Conservation (phyloP, 2,797 vertebrate species). For the Phataginus tricuspis region DNA sequence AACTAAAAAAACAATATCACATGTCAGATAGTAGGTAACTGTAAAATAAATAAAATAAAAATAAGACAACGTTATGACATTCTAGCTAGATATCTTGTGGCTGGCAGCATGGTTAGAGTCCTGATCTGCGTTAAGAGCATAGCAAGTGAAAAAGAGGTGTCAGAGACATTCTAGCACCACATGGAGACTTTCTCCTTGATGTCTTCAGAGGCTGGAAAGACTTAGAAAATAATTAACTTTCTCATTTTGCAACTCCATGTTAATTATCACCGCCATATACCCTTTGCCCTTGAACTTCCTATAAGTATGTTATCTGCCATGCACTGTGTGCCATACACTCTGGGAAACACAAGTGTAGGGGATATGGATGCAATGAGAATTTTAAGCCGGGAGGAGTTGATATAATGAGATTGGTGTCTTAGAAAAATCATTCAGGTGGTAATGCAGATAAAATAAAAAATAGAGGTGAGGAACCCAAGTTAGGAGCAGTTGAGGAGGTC, state of each 20-base stretch:
- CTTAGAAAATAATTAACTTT: neutral
- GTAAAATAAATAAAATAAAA: neutral
- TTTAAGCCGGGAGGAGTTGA: neutral
- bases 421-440: neutral
- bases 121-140: neutral
- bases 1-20: neutral
- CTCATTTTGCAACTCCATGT: neutral
- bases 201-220: neutral
- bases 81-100: neutral
- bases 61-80: neutral
- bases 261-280: neutral
- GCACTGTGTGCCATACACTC: neutral
- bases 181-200: neutral
- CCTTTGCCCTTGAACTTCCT: neutral
- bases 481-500: neutral
- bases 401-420: neutral
- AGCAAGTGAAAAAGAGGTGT: neutral
- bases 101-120: neutral
- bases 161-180: neutral
- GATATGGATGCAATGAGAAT: neutral
- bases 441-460: neutral
- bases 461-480: neutral
- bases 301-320: neutral
- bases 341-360: neutral
- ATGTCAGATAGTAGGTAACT: neutral